Evolutionary conservation across 2,797 vertebrate genomes (phyloP).

Genomic region (Chaetodon trifasciatus): DNA sequence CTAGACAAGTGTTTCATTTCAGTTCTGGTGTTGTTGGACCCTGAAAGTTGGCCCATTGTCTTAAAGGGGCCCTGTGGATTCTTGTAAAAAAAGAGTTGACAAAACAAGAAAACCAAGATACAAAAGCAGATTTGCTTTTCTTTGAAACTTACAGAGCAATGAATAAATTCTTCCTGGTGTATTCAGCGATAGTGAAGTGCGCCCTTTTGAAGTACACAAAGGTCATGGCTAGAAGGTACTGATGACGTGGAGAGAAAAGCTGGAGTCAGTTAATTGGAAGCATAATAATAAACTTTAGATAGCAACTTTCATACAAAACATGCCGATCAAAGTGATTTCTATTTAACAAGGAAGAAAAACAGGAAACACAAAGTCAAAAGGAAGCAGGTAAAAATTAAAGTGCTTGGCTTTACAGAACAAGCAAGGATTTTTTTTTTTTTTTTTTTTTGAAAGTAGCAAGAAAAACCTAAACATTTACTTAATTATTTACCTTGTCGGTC

Average conservation of each 20-base stretch:
- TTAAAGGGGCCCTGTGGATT: too few species aligned
- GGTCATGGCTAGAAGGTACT: slow-evolving; percentile 99
- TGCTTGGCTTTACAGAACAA: too few species aligned
- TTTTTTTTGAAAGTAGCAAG: too few species aligned
- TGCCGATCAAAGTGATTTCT: too few species aligned
- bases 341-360: too few species aligned
- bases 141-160: slow-evolving; percentile 92
- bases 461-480: not conserved
- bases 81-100: not conserved
- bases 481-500: slow-evolving; percentile 86
- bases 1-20: too few species aligned
- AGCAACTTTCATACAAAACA: too few species aligned
- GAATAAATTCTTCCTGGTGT: slow-evolving; percentile 96
- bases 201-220: slow-evolving; percentile 99
- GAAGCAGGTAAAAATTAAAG: too few species aligned
- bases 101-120: not conserved
- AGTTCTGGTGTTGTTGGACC: not conserved
- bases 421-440: too few species aligned
- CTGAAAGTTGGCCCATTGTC: too few species aligned
- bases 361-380: too few species aligned
- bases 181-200: slow-evolving; percentile 88
- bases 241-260: slow-evolving; percentile 54
- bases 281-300: not conserved
- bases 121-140: not conserved
- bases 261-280: not conserved